Evolutionary conservation across 2,797 vertebrate genomes (phyloP).

Genomic region (Adelosebastes latens): DNA sequence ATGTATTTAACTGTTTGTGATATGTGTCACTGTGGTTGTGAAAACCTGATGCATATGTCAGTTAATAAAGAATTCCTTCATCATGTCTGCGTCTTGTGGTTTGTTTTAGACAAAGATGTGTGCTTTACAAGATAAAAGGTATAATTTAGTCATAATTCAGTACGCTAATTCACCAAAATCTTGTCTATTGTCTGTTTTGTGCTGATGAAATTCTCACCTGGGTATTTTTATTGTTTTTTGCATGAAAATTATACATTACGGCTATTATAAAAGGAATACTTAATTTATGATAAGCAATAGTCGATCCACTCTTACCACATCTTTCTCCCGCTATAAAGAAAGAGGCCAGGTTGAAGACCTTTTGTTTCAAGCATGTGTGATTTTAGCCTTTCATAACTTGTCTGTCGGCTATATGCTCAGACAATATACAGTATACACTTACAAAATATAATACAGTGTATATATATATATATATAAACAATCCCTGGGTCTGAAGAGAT

Average conservation of each 20-base stretch:
- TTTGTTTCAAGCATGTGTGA: not conserved
- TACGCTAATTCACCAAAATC: not conserved
- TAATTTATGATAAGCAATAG: not conserved
- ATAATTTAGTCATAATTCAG: not conserved
- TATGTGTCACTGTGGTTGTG: conserved; percentile 19
- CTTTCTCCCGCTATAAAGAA: not conserved
- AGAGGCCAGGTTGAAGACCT: no score
- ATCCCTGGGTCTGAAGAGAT: not conserved
- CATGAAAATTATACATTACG: not conserved
- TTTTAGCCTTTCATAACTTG: not conserved
- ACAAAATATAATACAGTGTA: no score
- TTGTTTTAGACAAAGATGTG: not conserved
- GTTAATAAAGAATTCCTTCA: conserved; percentile 63
- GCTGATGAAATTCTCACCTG: not conserved
- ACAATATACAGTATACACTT: not conserved
- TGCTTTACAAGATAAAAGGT: not conserved
- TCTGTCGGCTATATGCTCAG: not conserved
- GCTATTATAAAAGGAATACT: not conserved
- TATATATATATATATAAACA: no score
- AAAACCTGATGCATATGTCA: conserved; percentile 35
- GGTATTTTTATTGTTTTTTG: not conserved
- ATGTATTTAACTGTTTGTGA: conserved; percentile 37
- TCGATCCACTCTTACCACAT: not conserved
- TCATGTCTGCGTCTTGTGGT: conserved; percentile 13
- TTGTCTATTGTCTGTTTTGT: not conserved